Percentiles rank a stretch among this genome's conserved stretches.
Evolutionary conservation across 2,888 invertebrate genomes (phyloP).

Genomic region (Teleiodes luculella): DNA sequence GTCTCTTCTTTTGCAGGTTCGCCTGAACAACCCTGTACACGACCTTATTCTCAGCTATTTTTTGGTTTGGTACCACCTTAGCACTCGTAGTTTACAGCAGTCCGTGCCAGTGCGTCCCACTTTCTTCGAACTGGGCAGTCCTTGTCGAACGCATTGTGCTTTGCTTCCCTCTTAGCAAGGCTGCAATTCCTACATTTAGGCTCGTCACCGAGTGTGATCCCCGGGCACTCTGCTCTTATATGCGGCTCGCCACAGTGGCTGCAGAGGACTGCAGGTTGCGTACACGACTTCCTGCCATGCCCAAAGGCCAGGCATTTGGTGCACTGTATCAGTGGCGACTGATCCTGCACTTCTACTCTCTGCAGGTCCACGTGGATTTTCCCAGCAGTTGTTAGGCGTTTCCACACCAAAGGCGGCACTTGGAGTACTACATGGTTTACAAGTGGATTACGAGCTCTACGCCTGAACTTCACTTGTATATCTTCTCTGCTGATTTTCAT

Average conservation of each 20-base stretch:
- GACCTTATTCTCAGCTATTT: too few relatives aligned
- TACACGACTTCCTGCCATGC: constrained; percentile 5
- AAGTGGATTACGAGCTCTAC: constrained; percentile 5
- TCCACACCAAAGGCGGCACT: neutral
- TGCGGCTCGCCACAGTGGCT: constrained; percentile 6
- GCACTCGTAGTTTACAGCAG: neutral
- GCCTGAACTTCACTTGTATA: neutral
- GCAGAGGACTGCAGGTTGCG: neutral
- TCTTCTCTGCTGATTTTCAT: too few relatives aligned
- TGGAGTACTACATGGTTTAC: constrained; percentile 1
- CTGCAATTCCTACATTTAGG: constrained; percentile 8
- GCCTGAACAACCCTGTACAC: constrained; percentile 13
- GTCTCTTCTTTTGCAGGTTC: constrained; percentile 2
- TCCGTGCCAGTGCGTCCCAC: constrained; percentile 2
- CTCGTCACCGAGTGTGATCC: neutral
- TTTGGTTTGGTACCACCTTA: too few relatives aligned
- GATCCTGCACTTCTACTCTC: constrained; percentile 14
- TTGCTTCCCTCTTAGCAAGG: neutral
- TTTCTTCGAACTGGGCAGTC: neutral
- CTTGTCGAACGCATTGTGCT: neutral
- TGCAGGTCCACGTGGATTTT: constrained; percentile 20
- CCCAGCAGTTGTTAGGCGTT: neutral
- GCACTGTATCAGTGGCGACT: too few relatives aligned
- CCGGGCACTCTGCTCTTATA: neutral
- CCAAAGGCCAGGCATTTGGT: too few relatives aligned